Conservation (phyloP, 2,888 invertebrate species). For the Rhagonycha lutea region DNA sequence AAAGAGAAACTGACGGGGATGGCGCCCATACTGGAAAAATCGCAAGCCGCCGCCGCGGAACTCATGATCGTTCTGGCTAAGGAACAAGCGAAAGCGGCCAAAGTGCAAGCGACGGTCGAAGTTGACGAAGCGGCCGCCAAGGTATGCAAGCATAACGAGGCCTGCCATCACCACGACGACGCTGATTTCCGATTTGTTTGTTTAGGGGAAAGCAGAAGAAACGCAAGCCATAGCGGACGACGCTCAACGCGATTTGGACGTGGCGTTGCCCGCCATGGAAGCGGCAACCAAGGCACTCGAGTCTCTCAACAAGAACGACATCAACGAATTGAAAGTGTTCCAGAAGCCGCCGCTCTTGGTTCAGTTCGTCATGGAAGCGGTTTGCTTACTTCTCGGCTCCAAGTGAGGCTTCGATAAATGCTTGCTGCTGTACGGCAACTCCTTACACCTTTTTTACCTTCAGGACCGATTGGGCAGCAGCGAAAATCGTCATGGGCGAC, state of each 20-base stretch:
- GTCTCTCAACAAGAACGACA: constrained; percentile 85
- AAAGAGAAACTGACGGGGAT: constrained; percentile 79
- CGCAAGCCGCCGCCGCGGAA: constrained; percentile 75
- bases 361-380: constrained; percentile 89
- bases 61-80: constrained; percentile 76
- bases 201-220: constrained; percentile 78
- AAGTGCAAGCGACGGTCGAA: constrained; percentile 77
- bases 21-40: constrained; percentile 79
- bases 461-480: constrained; percentile 85
- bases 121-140: constrained; percentile 84
- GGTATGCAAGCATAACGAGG: constrained; percentile 52
- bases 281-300: constrained; percentile 84
- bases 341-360: constrained; percentile 87
- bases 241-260: constrained; percentile 80
- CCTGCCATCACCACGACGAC: not conserved
- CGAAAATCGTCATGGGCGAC: constrained; percentile 81
- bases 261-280: constrained; percentile 84
- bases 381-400: constrained; percentile 79
- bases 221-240: constrained; percentile 85
- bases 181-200: not conserved
- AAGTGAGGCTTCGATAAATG: constrained; percentile 65
- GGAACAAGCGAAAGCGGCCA: constrained; percentile 81
- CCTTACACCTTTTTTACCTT: constrained; percentile 25
- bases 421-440: not conserved
- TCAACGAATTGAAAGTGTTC: constrained; percentile 87